phyloP scores from a whole-genome alignment of 1,140 invertebrate species.

The Drosophila subobscura region DNA sequence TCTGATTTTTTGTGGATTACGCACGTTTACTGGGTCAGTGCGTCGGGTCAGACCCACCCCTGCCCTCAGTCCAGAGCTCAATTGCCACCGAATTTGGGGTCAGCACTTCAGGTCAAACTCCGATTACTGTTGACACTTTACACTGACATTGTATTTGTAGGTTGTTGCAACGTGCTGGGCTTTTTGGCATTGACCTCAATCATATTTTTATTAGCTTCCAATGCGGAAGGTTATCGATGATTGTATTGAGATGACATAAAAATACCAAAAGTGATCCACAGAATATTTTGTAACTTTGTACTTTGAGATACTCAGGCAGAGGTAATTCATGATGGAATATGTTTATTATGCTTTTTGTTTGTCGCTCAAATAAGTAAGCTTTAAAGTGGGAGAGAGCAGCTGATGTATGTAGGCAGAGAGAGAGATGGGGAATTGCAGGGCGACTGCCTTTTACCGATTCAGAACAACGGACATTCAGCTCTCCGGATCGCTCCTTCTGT shows the following conservation, averaged over 20 bases:
- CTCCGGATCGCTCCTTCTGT: too few relatives aligned
- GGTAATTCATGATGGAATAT: too few relatives aligned
- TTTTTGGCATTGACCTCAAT: slow-evolving; percentile 23
- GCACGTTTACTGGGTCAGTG: slow-evolving; percentile 64
- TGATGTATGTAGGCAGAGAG: too few relatives aligned
- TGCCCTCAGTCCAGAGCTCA: neutral
- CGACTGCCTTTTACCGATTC: too few relatives aligned
- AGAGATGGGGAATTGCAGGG: too few relatives aligned
- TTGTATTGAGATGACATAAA: neutral
- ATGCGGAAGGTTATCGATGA: slow-evolving; percentile 15
- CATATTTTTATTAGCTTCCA: neutral
- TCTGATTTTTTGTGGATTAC: slow-evolving; percentile 40
- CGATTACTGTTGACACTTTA: slow-evolving; percentile 10
- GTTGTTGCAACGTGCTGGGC: too few relatives aligned
- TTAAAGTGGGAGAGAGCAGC: too few relatives aligned
- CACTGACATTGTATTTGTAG: neutral
- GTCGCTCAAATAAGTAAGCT: too few relatives aligned
- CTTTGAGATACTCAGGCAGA: too few relatives aligned
- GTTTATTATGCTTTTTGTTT: too few relatives aligned
- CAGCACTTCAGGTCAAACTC: neutral
- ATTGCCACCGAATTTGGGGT: slow-evolving; percentile 6
- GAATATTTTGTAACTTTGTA: neutral
- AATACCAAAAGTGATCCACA: neutral
- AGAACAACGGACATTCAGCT: too few relatives aligned
- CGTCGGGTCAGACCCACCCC: slow-evolving; percentile 7